Conservation (phyloP, 2,888 invertebrate species). For the Nomada fabriciana region DNA sequence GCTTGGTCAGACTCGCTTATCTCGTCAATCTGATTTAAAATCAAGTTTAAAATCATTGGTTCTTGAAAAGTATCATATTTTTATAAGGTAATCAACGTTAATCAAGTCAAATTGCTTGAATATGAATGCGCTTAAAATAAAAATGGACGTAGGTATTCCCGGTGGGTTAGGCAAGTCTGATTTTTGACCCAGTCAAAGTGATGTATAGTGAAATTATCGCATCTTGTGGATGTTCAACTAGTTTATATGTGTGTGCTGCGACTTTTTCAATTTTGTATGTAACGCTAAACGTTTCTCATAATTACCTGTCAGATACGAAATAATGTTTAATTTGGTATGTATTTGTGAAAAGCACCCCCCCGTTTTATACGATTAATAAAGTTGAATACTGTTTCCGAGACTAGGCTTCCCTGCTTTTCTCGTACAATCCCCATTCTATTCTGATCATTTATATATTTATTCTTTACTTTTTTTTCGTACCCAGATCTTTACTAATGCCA, state of each 20-base stretch:
- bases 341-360: conserved; percentile 63
- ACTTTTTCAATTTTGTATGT: conserved; percentile 70
- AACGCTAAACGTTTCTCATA: conserved; percentile 55
- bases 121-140: neutral
- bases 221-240: conserved; percentile 57
- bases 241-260: conserved; percentile 43
- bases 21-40: conserved; percentile 29
- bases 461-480: neutral
- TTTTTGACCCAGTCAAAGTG: conserved; percentile 24
- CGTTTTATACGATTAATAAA: conserved; percentile 79
- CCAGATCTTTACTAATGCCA: neutral
- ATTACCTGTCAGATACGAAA: conserved; percentile 52
- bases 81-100: conserved; percentile 25
- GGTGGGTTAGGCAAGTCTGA: conserved; percentile 18
- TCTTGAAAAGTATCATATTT: conserved; percentile 34
- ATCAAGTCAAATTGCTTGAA: conserved; percentile 20
- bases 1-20: conserved; percentile 34
- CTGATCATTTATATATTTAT: neutral
- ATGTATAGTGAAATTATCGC: conserved; percentile 46
- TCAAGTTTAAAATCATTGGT: conserved; percentile 29
- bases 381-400: conserved; percentile 72
- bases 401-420: conserved; percentile 13
- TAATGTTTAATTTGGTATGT: conserved; percentile 62
- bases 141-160: neutral
- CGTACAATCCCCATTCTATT: neutral